phyloP scores from a whole-genome alignment of 2,888 invertebrate genomes.

The Litoditis marina region DNA sequence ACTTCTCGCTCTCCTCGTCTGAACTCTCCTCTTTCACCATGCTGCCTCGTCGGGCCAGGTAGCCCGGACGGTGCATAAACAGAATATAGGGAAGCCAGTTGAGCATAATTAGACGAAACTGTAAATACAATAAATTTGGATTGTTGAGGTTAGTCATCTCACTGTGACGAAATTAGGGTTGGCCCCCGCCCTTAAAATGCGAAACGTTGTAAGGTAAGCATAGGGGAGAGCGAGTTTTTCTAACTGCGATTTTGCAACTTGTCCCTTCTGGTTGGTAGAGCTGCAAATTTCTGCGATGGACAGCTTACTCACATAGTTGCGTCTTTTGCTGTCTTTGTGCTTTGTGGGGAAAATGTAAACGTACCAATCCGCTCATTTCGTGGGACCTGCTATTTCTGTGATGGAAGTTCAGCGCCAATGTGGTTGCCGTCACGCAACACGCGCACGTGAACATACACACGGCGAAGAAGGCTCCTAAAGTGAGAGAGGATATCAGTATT shows the following conservation, averaged over 20 bases:
- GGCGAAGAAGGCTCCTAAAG: constrained; percentile 44
- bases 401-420: constrained; percentile 46
- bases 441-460: constrained; percentile 50
- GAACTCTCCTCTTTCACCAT: constrained; percentile 12
- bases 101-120: constrained; percentile 44
- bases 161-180: no score
- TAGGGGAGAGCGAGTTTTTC: no score
- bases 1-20: constrained; percentile 16
- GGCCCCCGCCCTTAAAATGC: no score
- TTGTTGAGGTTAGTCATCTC: neutral
- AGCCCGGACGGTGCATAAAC: constrained; percentile 44
- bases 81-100: constrained; percentile 49
- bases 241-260: no score
- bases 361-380: constrained; percentile 39
- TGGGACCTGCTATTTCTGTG: constrained; percentile 40
- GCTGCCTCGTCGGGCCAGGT: constrained; percentile 22
- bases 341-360: constrained; percentile 1
- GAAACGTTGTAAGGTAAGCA: no score
- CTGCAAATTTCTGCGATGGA: no score
- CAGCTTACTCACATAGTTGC: no score
- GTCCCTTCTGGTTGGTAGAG: no score
- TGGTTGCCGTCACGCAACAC: constrained; percentile 44
- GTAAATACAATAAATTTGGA: constrained; percentile 1
- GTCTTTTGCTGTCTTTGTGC: no score
- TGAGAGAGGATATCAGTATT: neutral